Conservation (phyloP, 2,888 invertebrate species). For the Hemistola chrysoprasaria region DNA sequence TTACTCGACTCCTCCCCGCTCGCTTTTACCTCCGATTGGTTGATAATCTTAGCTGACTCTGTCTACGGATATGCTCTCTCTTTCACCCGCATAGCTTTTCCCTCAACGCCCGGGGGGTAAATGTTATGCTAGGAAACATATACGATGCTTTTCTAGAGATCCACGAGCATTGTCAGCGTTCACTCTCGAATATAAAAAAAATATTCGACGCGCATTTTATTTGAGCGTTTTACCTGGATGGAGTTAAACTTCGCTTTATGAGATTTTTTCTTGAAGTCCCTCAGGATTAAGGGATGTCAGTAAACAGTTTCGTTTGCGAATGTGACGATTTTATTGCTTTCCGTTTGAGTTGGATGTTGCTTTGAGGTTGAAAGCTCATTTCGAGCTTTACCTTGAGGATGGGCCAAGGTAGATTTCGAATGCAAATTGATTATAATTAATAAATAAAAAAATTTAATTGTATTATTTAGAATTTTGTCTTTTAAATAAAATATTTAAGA, state of each 20-base stretch:
- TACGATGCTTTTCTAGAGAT: conserved; percentile 77
- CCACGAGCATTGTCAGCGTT: conserved; percentile 68
- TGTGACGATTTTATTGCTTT: conserved; percentile 47
- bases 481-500: too few relatives aligned
- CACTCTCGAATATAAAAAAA: conserved; percentile 61
- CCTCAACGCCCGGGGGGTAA: conserved; percentile 80
- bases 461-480: too few relatives aligned
- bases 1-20: conserved; percentile 66
- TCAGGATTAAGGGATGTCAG: conserved; percentile 61
- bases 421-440: too few relatives aligned
- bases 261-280: conserved; percentile 59
- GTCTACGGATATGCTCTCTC: conserved; percentile 38
- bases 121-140: conserved; percentile 82
- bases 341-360: conserved; percentile 30
- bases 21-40: conserved; percentile 55
- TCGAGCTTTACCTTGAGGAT: too few relatives aligned
- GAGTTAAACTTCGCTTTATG: conserved; percentile 77
- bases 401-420: too few relatives aligned
- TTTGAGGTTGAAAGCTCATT: conserved; percentile 29
- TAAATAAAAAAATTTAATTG: too few relatives aligned
- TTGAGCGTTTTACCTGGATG: conserved; percentile 76
- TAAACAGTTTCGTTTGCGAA: conserved; percentile 56
- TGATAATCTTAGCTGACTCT: conserved; percentile 40
- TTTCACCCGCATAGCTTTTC: conserved; percentile 68
- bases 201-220: conserved; percentile 75